Evolutionary conservation across 2,113 vertebrate genomes (phyloP), one percentile per base, ranked within the genome.

Genomic region (Corythaeola cristata): DNA sequence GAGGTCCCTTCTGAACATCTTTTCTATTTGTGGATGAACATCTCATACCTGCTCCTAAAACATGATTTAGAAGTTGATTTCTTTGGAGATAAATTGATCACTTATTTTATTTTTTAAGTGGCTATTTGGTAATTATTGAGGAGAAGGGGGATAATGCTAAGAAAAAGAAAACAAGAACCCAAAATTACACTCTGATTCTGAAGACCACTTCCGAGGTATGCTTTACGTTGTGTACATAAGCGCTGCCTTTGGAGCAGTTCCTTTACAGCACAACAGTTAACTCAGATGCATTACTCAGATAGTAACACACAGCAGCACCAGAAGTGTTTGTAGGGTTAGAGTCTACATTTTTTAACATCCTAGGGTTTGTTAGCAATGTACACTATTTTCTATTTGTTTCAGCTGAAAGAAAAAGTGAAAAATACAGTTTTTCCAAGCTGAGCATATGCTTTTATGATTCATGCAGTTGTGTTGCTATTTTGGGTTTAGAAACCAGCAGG

Each of bases 391-490:
- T 86, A n/a, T 82, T 93, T 91, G n/a, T 87, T 96, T 92, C 86
- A 92, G 81, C 85, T 94, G 78, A 93, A 93, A 58, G 26, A 66
- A 89, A 88, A 96, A 64, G 27, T 30, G 35, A 62, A 41, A 87
- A 94, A 63, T 22, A n/a, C 16, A 59, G 30, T 78, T 41, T 96
- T 87, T 78, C 83, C 73, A 76, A 85, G 66, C 55, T 53, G 94
- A 95, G 60, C 47, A 44, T 80, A 76, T 80, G 83, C 72, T 95
- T 92, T 90, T 87, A 76, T 96, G 93, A 96, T 94, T 95, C 85
- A 80, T 95, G 35, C 85, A 90, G 14, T 92, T 97, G 67, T 77
- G 68, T 68, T 93, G 87, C 96, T 97, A 77, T 97, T 98, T 96
- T 73, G 77, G 77, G 67, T 87, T 64, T 79, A 50, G 67, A 89